Percentiles rank a stretch among this genome's conserved stretches.
These are phyloP conservation scores for Anniella stebbinsi DNA, from an alignment of 2,797 vertebrate species.

Conservation along the genomic window DNA sequence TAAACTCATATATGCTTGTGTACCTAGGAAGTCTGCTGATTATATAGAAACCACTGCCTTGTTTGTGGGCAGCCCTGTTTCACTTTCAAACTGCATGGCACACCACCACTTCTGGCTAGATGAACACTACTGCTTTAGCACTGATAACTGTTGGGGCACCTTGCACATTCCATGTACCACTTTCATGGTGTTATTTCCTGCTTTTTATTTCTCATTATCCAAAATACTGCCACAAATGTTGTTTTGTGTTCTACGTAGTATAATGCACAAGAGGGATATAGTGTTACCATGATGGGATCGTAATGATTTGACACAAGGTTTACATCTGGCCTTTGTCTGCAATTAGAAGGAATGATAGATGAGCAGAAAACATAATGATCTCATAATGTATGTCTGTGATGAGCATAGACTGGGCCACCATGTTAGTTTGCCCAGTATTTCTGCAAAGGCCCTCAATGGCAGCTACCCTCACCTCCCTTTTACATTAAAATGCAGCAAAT, in stretches of 20 bases:
- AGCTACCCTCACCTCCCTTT: background rate
- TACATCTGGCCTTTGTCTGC: background rate
- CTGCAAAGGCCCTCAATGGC: background rate
- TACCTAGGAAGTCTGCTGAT: background rate
- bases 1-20: background rate
- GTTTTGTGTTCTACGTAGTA: no score
- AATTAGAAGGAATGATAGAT: background rate
- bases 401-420: background rate
- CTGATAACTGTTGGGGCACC: no score
- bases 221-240: no score
- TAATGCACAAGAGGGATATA: no score
- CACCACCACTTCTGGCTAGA: background rate
- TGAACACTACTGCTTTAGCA: no score
- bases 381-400: background rate
- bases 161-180: no score
- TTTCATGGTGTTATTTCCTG: no score
- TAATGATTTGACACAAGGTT: no score
- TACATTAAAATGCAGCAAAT: background rate
- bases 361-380: background rate
- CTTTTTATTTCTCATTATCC: no score
- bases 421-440: background rate
- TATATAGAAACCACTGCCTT: background rate
- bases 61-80: background rate
- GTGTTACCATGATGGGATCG: no score
- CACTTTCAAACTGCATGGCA: background rate